phyloP scores from a whole-genome alignment of 1,140 invertebrate species.

The Melipona quadrifasciata region DNA sequence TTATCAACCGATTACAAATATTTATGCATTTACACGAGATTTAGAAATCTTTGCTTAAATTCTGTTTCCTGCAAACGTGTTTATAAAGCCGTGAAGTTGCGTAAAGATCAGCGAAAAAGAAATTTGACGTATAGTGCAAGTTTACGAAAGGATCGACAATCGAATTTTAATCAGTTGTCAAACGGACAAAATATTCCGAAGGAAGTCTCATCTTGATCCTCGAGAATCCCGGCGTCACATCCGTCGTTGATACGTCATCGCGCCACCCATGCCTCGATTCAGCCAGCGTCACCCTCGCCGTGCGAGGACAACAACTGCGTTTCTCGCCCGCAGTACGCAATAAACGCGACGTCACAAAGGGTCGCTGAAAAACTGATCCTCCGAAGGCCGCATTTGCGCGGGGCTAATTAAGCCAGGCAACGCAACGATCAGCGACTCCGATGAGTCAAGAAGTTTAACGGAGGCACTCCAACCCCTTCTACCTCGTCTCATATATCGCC shows the following conservation, averaged over 20 bases:
- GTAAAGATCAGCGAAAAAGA: too few species aligned
- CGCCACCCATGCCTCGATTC: too few species aligned
- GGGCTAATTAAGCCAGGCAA: conserved; percentile 42
- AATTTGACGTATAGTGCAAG: too few species aligned
- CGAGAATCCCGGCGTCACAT: background rate
- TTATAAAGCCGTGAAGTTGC: too few species aligned
- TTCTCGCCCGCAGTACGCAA: background rate
- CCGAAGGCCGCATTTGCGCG: background rate
- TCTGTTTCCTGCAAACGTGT: too few species aligned
- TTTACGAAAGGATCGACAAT: too few species aligned
- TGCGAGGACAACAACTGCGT: background rate
- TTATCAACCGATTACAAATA: too few species aligned
- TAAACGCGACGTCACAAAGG: background rate
- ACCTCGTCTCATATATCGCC: background rate
- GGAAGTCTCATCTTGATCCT: background rate
- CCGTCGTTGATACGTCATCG: background rate
- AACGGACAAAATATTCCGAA: too few species aligned
- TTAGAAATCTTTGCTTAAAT: too few species aligned
- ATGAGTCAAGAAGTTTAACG: conserved; percentile 52
- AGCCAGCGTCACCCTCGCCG: background rate
- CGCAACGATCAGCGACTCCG: conserved; percentile 37
- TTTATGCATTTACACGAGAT: too few species aligned
- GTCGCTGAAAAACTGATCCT: conserved; percentile 22
- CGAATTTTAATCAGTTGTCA: too few species aligned
- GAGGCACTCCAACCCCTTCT: conserved; percentile 4